Evolutionary conservation across 2,113 vertebrate species (phyloP), one percentile per base, ranked within the genome.

Genomic region (Onychostruthus taczanowskii): DNA sequence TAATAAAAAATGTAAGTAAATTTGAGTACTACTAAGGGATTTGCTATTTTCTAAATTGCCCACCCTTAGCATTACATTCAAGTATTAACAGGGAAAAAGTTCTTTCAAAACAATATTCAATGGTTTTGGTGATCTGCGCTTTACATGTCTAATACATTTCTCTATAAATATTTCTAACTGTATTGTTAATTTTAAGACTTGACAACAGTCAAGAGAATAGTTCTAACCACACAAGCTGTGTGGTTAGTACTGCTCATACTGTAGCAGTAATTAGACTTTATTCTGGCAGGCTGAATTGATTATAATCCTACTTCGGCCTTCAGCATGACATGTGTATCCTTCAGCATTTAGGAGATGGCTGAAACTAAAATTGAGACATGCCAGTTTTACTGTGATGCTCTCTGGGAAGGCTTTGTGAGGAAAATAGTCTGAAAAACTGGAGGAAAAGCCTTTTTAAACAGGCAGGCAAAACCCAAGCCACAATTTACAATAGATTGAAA

Each of bases 401-500:
- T 72, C 72, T 46, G 33, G 39, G 24, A 66, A 43, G 21, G 20
- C 80, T 96, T 69, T 86, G 56, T 88, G 74, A 89, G 84, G 66
- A 94, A 91, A 56, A 69, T 6, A 43, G 44, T 52, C 72, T 89
- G 78, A 94, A 96, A 96, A 96, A 94, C 74, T 91, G 94, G 63
- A 91, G 83, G n/a, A 92, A 84, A 79, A 94, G 76, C 80, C 89
- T 95, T 97, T 97, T 76, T 89, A 76, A 92, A 92, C n/a, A 85
- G 94, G 83, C n/a, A 85, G 94, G 84, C 89, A 96, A 94, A 95
- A 84, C 92, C 89, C 87, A 96, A 97, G 95, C 89, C 94, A 87
- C 72, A 73, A 94, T 96, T 97, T 85, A 96, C 96, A 95, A 96
- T 79, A 97, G 92, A 97, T 72, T 96, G 96, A 93, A 96, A 97